Percentiles rank a stretch among this genome's conserved stretches.
Conservation (phyloP, 2,113 vertebrate genomes). For the Poeciliopsis occidentalis region DNA sequence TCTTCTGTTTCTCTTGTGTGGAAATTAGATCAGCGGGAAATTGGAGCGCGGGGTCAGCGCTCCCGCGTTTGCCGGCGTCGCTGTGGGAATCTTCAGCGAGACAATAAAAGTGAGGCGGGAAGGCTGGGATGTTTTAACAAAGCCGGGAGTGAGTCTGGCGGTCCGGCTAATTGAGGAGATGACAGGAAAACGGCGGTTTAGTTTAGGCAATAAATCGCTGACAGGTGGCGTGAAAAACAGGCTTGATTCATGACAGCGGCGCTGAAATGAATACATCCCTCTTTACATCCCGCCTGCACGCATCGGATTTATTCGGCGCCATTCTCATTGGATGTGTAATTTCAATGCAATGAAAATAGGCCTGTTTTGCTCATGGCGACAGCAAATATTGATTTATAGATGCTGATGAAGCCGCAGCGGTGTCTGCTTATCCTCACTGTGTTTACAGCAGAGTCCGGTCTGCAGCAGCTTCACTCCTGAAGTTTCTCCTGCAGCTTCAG, state of each 20-base stretch:
- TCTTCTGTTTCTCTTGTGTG: slow-evolving; percentile 7
- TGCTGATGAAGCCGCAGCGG: slow-evolving; percentile 37
- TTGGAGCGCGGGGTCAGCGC: slow-evolving; percentile 59
- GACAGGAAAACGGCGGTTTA: slow-evolving; percentile 43
- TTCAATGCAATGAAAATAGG: slow-evolving; percentile 26
- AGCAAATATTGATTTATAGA: slow-evolving; percentile 55
- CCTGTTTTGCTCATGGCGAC: slow-evolving; percentile 35
- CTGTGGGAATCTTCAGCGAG: slow-evolving; percentile 50
- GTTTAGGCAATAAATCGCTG: slow-evolving; percentile 43
- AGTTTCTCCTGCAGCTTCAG: slow-evolving; percentile 47
- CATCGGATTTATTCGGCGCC: slow-evolving; percentile 14
- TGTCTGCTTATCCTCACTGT: slow-evolving; percentile 26
- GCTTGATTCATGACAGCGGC: slow-evolving; percentile 43
- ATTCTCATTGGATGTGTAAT: slow-evolving; percentile 13
- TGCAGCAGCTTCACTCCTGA: slow-evolving; percentile 31
- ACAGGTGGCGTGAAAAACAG: slow-evolving; percentile 39
- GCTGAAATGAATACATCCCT: slow-evolving; percentile 38
- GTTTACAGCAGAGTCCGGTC: slow-evolving; percentile 38
- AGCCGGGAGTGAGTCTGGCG: slow-evolving; percentile 13
- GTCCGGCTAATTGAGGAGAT: slow-evolving; percentile 47
- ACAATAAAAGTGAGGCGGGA: slow-evolving; percentile 43
- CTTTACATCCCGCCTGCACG: slow-evolving; percentile 40
- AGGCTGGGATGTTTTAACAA: slow-evolving; percentile 60
- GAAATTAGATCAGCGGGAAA: slow-evolving; percentile 65
- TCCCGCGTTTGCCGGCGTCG: slow-evolving; percentile 1